Base-by-base conservation (phyloP, 2,113 vertebrate genomes). In the Cyprinodon brontotheroides region DNA sequence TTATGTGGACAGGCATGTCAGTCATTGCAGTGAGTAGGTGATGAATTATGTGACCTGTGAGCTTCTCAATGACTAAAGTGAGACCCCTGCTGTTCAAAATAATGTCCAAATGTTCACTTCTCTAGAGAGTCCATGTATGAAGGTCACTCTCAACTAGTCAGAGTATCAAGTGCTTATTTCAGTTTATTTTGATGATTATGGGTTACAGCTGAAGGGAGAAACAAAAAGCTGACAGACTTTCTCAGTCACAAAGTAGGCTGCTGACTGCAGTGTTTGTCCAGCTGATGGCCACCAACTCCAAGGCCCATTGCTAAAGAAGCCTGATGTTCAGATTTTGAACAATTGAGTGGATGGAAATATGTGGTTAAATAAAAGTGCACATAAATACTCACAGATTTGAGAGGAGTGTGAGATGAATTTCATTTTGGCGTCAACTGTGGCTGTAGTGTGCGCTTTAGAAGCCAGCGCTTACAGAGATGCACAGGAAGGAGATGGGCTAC, bases 21-120 rank as follows among this genome's bases (percentile, higher is more conserved):
- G 90, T 84, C 87, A 81, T 84, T 53, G 47, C 59, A 74, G 41
- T 74, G 87, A 81, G 79, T 75, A 57, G 43, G 81, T 76, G 75
- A 83, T 67, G 66, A 39, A 17, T 82, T 66, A 80, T 75, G 72
- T 78, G 38, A 67, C 57, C 14, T 45, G 22, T 22, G 0, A 40
- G 22, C 68, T 84, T 80, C 72, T 75, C 77, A 45, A 17, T 68
- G 70, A 79, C 65, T 76, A 63, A 80, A 78, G 11, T 15, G 80
- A 88, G 88, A 90, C 89, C 77, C 74, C 88, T 89, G 84, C 84
- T 88, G 82, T 89, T 84, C 40, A 68, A 6, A 45, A 80, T 72
- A 47, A 61, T 71, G 53, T 20, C 17, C 66, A 75, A 68, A 10
- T 45, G 38, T 45, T 57, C 53, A 77, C 57, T 77, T 64, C 61